Base-by-base conservation (phyloP, 2,888 invertebrate genomes). In the Pardosa pseudoannulata region DNA sequence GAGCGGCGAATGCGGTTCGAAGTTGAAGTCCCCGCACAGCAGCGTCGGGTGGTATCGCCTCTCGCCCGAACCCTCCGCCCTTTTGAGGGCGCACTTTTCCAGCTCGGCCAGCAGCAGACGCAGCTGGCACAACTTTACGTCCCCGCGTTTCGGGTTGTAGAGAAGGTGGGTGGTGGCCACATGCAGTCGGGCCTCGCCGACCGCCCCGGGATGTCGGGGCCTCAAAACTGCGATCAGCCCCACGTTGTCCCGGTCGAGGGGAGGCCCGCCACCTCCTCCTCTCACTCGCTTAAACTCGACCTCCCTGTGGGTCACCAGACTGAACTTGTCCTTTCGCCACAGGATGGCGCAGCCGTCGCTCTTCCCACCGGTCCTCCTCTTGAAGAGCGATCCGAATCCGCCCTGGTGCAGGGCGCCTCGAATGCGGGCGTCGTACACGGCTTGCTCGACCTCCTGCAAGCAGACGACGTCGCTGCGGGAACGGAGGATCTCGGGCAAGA, bases 131-230 rank as follows among this genome's bases (percentile, higher is more conserved):
- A 98, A 92, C 89, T 98, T 94, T 0, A 98, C 94, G 91, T 99
- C 98, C 27, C 96, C 94, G 50, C 99, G 93, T 89, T 93, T 94
- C 0, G 97, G 97, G 93, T 99, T 99, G 91, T 96, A 99, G 11
- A 99, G 92, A 67, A 99, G 93, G 92, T 99, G 99, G 0, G 99
- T 99, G 13, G 97, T 99, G 2, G 97, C 96, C 0, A 99, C 94
- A 73, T 81, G 87, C 9, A 90, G 31, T 7, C 83, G 62, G 32
- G 79, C 71, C 62, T 82, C 78, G n/a, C n/a, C n/a, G 68, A 31
- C 23, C 16, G 64, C 39, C 3, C 73, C n/a, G 19, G 41, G 71
- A 39, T 74, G 72, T 28, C 68, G 93, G 0, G 95, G 93, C 19
- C 92, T 92, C 81, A 98, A 93, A 91, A 95, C 95, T 2, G 95